phyloP scores from a whole-genome alignment of 2,113 vertebrate species.

The Mola mola region DNA sequence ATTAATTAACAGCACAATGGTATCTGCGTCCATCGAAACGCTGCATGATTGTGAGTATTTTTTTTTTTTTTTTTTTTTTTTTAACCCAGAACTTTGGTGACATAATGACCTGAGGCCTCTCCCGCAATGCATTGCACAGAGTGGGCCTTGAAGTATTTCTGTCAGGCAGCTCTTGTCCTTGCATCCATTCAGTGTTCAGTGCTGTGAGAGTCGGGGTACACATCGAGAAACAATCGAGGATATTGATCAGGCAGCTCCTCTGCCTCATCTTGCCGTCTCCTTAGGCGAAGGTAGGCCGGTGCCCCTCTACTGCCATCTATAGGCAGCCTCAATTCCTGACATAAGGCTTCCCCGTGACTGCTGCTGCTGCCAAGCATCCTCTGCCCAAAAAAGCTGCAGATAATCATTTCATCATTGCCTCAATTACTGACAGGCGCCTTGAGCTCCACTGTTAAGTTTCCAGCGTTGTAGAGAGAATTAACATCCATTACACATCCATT shows the following conservation, averaged over 20 bases:
- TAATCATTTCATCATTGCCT: conserved; percentile 66
- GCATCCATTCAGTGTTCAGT: too few species aligned
- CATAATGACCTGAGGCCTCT: too few species aligned
- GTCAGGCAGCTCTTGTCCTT: too few species aligned
- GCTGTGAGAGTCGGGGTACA: neutral
- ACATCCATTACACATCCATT: conserved; percentile 43
- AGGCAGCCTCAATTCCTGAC: conserved; percentile 18
- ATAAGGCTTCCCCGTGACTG: conserved; percentile 5
- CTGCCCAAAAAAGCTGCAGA: conserved; percentile 8
- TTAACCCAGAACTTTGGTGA: too few species aligned
- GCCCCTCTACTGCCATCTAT: conserved; percentile 68
- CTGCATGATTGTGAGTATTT: neutral
- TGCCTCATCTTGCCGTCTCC: neutral
- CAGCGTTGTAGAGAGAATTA: conserved; percentile 47
- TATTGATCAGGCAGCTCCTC: conserved; percentile 14
- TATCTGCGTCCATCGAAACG: conserved; percentile 32
- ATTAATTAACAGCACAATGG: conserved; percentile 52
- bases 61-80: too few species aligned
- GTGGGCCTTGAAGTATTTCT: too few species aligned
- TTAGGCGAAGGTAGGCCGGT: conserved; percentile 4
- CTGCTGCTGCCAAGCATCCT: conserved; percentile 24
- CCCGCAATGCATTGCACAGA: too few species aligned
- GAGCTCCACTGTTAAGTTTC: conserved; percentile 44
- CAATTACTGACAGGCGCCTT: conserved; percentile 52
- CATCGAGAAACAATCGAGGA: too few species aligned